A percentile compares a stretch with the other conserved stretches of the same genome.
These are phyloP conservation scores for Micrasema minimum DNA, from an alignment of 1,140 invertebrate genomes.

Conservation along the genomic window DNA sequence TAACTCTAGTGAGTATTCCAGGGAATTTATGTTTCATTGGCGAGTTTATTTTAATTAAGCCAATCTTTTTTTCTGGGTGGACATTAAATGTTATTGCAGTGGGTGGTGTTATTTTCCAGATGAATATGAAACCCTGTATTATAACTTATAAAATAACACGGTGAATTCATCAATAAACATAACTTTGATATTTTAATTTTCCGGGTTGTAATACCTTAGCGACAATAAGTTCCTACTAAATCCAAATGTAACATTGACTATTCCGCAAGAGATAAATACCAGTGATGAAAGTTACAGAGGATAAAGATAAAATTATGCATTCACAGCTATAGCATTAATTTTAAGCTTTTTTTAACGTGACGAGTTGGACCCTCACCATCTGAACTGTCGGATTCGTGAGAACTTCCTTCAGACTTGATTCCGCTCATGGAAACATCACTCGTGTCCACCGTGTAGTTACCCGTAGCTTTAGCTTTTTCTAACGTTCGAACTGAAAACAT, in stretches of 20 bases:
- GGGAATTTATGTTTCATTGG: no score
- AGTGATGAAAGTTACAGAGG: slow-evolving; percentile 21
- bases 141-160: no score
- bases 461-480: slow-evolving; percentile 74
- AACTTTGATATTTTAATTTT: no score
- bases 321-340: slow-evolving; percentile 62
- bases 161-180: no score
- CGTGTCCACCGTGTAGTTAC: slow-evolving; percentile 64
- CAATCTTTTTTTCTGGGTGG: no score
- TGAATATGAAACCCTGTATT: no score
- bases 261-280: background rate
- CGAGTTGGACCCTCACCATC: slow-evolving; percentile 65
- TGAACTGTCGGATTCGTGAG: slow-evolving; percentile 66
- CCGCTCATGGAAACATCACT: slow-evolving; percentile 59
- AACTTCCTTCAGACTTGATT: slow-evolving; percentile 65
- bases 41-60: no score
- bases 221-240: no score
- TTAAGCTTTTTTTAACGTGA: slow-evolving; percentile 66
- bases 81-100: no score
- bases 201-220: no score
- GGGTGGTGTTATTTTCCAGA: no score
- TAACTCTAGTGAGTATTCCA: no score
- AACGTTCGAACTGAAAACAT: slow-evolving; percentile 70
- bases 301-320: slow-evolving; percentile 41
- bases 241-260: background rate